Evolutionary conservation across 2,797 vertebrate species (phyloP).

Genomic region (Sebastes minor): DNA sequence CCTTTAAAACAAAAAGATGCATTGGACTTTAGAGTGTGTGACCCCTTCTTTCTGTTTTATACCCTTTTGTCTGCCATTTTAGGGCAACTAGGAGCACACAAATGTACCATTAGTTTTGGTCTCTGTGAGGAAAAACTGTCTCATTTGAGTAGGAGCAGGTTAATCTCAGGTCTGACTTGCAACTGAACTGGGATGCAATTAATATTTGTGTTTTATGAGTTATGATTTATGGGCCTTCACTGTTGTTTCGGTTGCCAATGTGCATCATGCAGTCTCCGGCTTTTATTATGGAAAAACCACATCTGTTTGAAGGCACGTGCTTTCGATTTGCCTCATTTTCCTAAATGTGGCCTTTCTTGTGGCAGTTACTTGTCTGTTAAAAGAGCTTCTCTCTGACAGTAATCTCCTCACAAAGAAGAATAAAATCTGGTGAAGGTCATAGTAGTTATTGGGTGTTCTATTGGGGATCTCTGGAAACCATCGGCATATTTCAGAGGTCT

Average conservation of each 20-base stretch:
- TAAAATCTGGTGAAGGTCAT: conserved; percentile 5
- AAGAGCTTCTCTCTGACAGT: conserved; percentile 22
- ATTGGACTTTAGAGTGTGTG: background rate
- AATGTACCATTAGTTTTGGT: background rate
- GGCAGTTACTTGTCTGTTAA: conserved; percentile 20
- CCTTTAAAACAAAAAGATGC: background rate
- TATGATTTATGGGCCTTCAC: conserved; percentile 4
- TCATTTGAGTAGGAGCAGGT: background rate
- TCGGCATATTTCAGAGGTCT: conserved; percentile 27
- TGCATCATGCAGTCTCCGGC: conserved; percentile 13
- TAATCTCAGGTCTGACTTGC: background rate
- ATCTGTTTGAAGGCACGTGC: conserved; percentile 37
- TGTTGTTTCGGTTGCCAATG: background rate
- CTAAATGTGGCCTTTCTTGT: conserved; percentile 45
- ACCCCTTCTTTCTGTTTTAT: background rate
- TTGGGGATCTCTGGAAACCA: conserved; percentile 25
- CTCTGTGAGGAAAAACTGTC: background rate
- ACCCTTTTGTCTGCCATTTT: background rate
- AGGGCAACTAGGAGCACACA: background rate
- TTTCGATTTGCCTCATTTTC: conserved; percentile 42
- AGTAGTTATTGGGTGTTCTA: background rate
- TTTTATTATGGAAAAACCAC: conserved; percentile 29
- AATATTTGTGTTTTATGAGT: conserved; percentile 7
- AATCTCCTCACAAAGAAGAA: background rate
- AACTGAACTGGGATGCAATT: conserved; percentile 7